Base-by-base conservation (phyloP, 2,888 invertebrate species). In the Stictocephala bisonia region DNA sequence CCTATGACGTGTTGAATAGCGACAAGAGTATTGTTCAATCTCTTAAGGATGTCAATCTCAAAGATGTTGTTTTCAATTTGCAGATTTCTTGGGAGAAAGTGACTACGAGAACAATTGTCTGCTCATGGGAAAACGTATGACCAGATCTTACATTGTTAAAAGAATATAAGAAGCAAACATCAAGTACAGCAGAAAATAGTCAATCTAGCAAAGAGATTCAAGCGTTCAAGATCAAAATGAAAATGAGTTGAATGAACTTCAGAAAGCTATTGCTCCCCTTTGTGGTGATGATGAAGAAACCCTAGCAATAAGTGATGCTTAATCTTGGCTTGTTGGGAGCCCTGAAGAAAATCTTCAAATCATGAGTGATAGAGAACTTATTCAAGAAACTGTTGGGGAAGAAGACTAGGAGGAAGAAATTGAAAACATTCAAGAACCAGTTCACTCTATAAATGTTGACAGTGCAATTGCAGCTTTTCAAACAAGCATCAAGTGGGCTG, bases 11-110 rank as follows among this genome's bases (percentile, higher is more conserved):
- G 24, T 64, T 73, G 48, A 60, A 60, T 24, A 50, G 58, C 60
- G 60, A 56, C 13, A 18, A 50, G 11, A 56, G 69, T 41, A 53
- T 74, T 31, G 27, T 69, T 40, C 35, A 29, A 48, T 40, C 64
- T 20, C 60, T 74, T 27, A 74, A 72, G 50, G 15, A 69, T 22
- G 60, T 51, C 1, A 51, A 72, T 51, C 66, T 68, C 24, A 74
- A 72, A 35, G 24, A 74, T 48, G 67, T 74, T 7, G 58, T 68
- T 35, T 58, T 71, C 50, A 35, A 26, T 11, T 18, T 74, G 18
- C 66, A 51, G 7, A 44, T 66, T 35, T 56, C 51, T 31, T 73
- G 53, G 70, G 51, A 13, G 29, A 29, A 70, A 27, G 51, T 53
- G 15, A 35, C 64, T 48, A 44, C 13, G 48, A 60, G 60, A 50